phyloP scores from a whole-genome alignment of 2,888 invertebrate species.

The Athalia cordata region DNA sequence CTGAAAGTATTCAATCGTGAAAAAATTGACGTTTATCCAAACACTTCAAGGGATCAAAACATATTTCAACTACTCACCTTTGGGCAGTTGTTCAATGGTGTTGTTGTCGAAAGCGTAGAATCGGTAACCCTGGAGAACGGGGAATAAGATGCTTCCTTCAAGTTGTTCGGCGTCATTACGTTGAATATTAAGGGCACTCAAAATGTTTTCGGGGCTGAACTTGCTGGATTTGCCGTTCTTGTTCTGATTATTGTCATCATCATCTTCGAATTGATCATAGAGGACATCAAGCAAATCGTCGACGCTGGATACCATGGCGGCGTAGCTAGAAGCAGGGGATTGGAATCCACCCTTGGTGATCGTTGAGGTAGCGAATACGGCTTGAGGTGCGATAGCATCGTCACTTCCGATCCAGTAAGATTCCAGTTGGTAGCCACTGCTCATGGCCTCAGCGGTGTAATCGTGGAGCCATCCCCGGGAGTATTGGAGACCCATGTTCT shows the following conservation, averaged over 20 bases:
- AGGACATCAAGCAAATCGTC: constrained; percentile 65
- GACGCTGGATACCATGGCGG: constrained; percentile 73
- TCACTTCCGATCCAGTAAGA: constrained; percentile 76
- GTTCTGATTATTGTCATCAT: background rate
- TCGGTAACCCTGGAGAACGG: constrained; percentile 73
- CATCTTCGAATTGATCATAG: constrained; percentile 43
- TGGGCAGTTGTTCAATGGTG: constrained; percentile 75
- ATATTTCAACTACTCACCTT: constrained; percentile 61
- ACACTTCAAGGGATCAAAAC: background rate
- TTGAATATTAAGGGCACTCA: constrained; percentile 77
- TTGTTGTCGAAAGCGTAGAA: constrained; percentile 76
- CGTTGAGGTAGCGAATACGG: constrained; percentile 61
- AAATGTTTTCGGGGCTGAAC: constrained; percentile 76
- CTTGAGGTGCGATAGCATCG: constrained; percentile 77
- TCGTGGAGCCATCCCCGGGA: constrained; percentile 74
- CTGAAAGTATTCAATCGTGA: constrained; percentile 56
- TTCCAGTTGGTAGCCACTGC: constrained; percentile 71
- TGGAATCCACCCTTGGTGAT: constrained; percentile 70
- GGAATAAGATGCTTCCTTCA: constrained; percentile 76
- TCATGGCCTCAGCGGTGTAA: constrained; percentile 71
- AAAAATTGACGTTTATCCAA: background rate
- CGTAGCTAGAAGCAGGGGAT: constrained; percentile 54
- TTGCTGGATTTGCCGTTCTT: constrained; percentile 42
- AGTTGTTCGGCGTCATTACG: constrained; percentile 75
- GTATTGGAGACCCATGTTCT: constrained; percentile 74